phyloP scores from a whole-genome alignment of 2,113 vertebrate species.

The Zosterops lateralis region DNA sequence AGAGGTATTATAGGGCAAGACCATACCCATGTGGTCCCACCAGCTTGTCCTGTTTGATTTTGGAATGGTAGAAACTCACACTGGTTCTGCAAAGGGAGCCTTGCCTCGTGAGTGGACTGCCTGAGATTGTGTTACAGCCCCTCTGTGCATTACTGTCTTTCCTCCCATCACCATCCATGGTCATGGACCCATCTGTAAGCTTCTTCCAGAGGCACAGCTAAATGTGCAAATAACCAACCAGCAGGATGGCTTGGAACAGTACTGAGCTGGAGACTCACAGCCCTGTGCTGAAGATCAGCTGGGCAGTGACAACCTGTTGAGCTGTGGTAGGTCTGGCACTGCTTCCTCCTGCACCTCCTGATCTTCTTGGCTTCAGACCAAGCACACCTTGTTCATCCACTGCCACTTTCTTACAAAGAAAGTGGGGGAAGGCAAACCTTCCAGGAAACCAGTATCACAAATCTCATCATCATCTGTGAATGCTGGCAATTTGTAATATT shows the following conservation, averaged over 20 bases:
- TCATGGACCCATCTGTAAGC: background rate
- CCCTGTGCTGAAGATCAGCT: background rate
- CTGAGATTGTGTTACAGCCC: background rate
- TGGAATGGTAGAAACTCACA: background rate
- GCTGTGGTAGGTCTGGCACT: background rate
- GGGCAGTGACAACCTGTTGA: background rate
- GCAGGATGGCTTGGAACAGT: background rate
- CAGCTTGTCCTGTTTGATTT: background rate
- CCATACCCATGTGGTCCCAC: background rate
- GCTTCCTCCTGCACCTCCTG: background rate
- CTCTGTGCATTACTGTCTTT: background rate
- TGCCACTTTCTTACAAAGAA: background rate
- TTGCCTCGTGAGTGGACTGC: fast-evolving
- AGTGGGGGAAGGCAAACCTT: background rate
- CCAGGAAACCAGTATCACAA: background rate
- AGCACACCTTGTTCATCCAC: background rate
- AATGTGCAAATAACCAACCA: background rate
- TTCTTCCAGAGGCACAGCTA: background rate
- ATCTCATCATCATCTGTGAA: background rate
- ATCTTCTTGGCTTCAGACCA: background rate
- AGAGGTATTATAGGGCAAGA: background rate
- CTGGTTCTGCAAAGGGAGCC: background rate
- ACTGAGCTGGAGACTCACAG: background rate
- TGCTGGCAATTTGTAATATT: background rate
- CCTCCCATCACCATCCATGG: background rate